These are phyloP conservation scores for Oryzias celebensis DNA, from an alignment of 2,113 vertebrate species.

Conservation along the genomic window DNA sequence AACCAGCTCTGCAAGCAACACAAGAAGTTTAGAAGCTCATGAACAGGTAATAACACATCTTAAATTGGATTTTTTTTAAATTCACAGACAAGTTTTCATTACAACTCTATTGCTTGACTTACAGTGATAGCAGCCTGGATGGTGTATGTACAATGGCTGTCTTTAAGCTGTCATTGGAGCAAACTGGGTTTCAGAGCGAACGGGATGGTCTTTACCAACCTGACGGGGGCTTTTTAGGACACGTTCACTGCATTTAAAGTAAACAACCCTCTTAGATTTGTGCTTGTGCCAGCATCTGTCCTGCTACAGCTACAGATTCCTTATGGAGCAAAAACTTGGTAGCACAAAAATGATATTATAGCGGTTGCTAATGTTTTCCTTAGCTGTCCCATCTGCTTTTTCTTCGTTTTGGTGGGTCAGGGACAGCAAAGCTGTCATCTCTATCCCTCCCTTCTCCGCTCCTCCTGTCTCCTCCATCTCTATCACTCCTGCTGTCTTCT, in stretches of 20 bases:
- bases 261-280: constrained; percentile 8
- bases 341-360: constrained; percentile 6
- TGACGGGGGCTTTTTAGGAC: constrained; percentile 1
- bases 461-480: constrained; percentile 55
- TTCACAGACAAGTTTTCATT: constrained; percentile 32
- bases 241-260: constrained; percentile 12
- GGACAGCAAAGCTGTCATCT: constrained; percentile 90
- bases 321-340: constrained; percentile 35
- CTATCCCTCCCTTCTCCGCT: constrained; percentile 59
- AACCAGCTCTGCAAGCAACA: constrained; percentile 44
- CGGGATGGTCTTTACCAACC: constrained; percentile 7
- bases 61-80: constrained; percentile 22
- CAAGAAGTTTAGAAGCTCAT: constrained; percentile 27
- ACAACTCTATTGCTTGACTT: constrained; percentile 40
- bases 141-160: constrained; percentile 57
- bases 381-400: constrained; percentile 99
- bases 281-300: constrained; percentile 48
- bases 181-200: constrained; percentile 13
- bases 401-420: constrained; percentile 93
- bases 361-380: constrained; percentile 36
- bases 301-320: constrained; percentile 41
- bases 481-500: constrained; percentile 54
- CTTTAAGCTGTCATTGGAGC: constrained; percentile 29
- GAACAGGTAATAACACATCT: constrained; percentile 31
- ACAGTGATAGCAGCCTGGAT: constrained; percentile 46